Evolutionary conservation across 2,888 invertebrate genomes (phyloP), one percentile per base, ranked within the genome.

Genomic region (Drosophila seclusa): DNA sequence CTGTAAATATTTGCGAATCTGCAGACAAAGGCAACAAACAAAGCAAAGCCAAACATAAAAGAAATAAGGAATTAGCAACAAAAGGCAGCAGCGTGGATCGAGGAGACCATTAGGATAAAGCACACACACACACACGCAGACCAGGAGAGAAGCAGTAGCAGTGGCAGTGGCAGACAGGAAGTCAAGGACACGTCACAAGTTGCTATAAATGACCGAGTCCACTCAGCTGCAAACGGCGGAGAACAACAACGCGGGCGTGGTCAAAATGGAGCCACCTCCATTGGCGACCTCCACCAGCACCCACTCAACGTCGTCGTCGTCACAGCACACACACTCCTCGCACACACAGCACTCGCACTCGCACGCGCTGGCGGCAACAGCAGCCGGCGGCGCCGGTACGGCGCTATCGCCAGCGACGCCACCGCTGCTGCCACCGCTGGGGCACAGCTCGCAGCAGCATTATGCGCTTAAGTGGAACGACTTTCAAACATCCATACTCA

Each of bases 391-490:
- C 73, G 74, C 70, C 68, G 81, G 75, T n/a, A 67, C 90, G 60
- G 82, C 90, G 31, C 76, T 89, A 4, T 89, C 85, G 34, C 90
- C 71, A 68, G 88, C 83, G 48, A 87, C 80, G 38, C 87, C 87
- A 7, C 87, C 84, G 7, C 49, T 66, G 54, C 85, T 76, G 27
- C 70, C 54, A 18, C 74, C 67, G n/a, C 54, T 78, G 32, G 79
- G 71, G 4, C 80, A 74, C 16, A 67, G 69, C 11, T 38, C 55
- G 24, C 54, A 54, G 11, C 54, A 54, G 24, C 54, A 97, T 94
- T 98, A 98, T 94, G 97, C 97, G 93, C 95, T 98, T 93, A 96
- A 97, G 92, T 98, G 98, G 98, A 98, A 98, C 94, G 98, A 98
- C 94, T 98, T 97, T 94, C 97, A 98, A 93, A 96, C 97, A 82